Evolutionary conservation across 2,888 invertebrate genomes (phyloP), one percentile per base, ranked within the genome.

Genomic region (Heliconius ethilla): DNA sequence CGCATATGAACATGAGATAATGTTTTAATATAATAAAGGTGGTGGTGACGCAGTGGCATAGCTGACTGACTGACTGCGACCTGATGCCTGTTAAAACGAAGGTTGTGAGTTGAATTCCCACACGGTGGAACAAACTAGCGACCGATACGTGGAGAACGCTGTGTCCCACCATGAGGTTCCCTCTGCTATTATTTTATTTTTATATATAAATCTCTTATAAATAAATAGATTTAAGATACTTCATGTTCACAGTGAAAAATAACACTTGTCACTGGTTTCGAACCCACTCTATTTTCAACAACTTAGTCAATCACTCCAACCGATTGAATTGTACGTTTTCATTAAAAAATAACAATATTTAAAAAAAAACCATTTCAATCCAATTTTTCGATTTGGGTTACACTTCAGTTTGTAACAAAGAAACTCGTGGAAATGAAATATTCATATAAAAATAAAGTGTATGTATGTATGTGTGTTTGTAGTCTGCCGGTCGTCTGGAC

Each of bases 401-500:
- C 22, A 72, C 55, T 72, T 55, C 45, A 72, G 22, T 51, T 55
- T 13, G 33, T 10, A 72, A 72, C 72, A 72, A 72, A 72, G 72
- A 72, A 72, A 59, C 59, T 59, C 72, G 72, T 72, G 72, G 72
- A 74, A 65, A 74, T 63, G 40, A 22, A 45, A 74, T 74, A 40
- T 74, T 74, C 74, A 40, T 63, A 74, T 62, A 66, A 74, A 69
- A 75, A 75, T 51, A 65, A 72, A 75, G 62, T 70, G 66, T 22
- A 22, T 66, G 29, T 27, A 15, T 27, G 22, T 66, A 45, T 69
- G 81, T 78, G 18, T 72, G 79, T 77, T 67, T 74, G 77, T 84
- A 82, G 87, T 85, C 84, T 85, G 85, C 81, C 82, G 73, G 77
- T 82, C 73, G 79, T 78, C 82, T 80, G 82, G 82, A 85, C 84